These are phyloP conservation scores for Egretta garzetta DNA, from an alignment of 2,113 vertebrate genomes.

Conservation along the genomic window DNA sequence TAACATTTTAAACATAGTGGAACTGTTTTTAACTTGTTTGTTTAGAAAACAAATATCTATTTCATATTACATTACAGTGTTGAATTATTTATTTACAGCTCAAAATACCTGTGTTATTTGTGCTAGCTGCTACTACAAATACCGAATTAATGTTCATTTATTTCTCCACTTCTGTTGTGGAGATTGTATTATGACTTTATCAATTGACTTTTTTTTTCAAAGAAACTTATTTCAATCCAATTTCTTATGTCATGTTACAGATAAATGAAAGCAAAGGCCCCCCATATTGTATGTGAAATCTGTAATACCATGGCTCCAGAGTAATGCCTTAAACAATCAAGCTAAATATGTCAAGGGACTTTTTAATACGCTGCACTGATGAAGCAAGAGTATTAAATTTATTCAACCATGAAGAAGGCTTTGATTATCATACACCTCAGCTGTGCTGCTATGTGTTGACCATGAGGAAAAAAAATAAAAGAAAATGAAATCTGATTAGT, in stretches of 20 bases:
- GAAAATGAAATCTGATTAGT: constrained; percentile 80
- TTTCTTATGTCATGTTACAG: constrained; percentile 62
- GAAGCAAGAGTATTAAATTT: constrained; percentile 76
- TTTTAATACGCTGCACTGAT: constrained; percentile 74
- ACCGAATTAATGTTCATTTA: constrained; percentile 63
- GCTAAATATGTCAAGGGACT: constrained; percentile 73
- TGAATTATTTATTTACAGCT: constrained; percentile 54
- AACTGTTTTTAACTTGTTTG: constrained; percentile 50
- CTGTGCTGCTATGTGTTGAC: constrained; percentile 66
- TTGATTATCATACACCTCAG: constrained; percentile 77
- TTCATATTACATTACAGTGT: not conserved
- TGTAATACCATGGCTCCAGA: constrained; percentile 41
- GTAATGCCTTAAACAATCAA: constrained; percentile 73
- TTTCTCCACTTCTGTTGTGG: constrained; percentile 38
- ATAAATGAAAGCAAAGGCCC: constrained; percentile 45
- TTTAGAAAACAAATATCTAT: constrained; percentile 45
- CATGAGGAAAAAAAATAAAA: constrained; percentile 35
- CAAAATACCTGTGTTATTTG: constrained; percentile 37
- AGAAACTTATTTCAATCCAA: constrained; percentile 61
- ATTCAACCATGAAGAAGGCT: constrained; percentile 74
- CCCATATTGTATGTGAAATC: constrained; percentile 53
- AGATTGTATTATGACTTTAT: constrained; percentile 61
- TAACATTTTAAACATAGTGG: constrained; percentile 12
- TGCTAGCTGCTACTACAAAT: constrained; percentile 9
- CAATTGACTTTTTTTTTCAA: constrained; percentile 30